These are phyloP conservation scores for Nycticryphes semicollaris DNA, from an alignment of 2,113 vertebrate genomes.

Conservation along the genomic window DNA sequence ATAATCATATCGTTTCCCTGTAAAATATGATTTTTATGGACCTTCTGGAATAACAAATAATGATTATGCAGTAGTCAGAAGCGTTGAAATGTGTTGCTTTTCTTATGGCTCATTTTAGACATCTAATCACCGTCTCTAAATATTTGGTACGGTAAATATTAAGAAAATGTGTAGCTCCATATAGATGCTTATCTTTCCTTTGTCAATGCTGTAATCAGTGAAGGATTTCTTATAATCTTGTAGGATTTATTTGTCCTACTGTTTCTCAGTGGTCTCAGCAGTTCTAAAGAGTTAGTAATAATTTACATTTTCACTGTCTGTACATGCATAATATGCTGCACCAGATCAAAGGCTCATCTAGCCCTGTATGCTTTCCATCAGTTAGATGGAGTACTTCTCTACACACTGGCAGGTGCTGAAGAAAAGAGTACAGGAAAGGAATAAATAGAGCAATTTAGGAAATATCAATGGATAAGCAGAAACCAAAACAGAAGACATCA, in stretches of 20 bases:
- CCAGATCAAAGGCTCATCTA: conserved; percentile 5
- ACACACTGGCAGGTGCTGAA: neutral
- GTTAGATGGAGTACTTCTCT: neutral
- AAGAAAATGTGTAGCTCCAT: neutral
- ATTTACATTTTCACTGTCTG: neutral
- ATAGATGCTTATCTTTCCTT: neutral
- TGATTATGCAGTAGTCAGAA: neutral
- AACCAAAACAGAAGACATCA: neutral
- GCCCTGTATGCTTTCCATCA: neutral
- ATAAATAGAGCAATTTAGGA: conserved; percentile 7
- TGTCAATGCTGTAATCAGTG: neutral
- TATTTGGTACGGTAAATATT: neutral
- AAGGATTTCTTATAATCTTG: neutral
- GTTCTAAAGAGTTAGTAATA: neutral
- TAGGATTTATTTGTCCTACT: neutral
- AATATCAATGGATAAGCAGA: neutral
- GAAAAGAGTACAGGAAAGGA: neutral
- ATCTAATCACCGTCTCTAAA: neutral
- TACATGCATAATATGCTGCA: neutral
- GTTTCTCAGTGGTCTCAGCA: neutral
- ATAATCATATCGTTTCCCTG: neutral
- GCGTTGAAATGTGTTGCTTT: neutral
- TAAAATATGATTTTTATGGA: neutral
- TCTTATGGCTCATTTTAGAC: neutral
- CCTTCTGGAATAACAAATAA: neutral